A percentile compares a stretch with the other conserved stretches of the same genome.
These are phyloP conservation scores for Leptopilina clavipes DNA, from an alignment of 1,140 invertebrate species.

Conservation along the genomic window DNA sequence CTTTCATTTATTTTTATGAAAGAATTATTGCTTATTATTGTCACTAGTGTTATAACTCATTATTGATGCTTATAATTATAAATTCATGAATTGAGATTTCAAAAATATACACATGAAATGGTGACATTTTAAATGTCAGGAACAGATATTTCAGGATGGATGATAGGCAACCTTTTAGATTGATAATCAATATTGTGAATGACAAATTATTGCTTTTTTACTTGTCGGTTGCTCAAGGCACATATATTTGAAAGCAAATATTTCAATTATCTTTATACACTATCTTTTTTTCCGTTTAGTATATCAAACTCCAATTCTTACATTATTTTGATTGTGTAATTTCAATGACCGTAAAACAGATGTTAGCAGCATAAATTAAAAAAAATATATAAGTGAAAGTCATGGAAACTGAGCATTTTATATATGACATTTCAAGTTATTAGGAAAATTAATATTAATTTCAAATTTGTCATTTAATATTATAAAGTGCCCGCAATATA, in stretches of 20 bases:
- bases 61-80: not conserved
- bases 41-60: not conserved
- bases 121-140: not conserved
- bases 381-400: constrained; percentile 19
- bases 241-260: no score
- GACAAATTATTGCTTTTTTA: not conserved
- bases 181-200: constrained; percentile 12
- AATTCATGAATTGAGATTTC: not conserved
- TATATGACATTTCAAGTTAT: not conserved
- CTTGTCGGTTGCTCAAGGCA: not conserved
- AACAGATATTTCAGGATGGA: constrained; percentile 25
- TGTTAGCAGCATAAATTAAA: not conserved
- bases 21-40: no score
- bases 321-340: not conserved
- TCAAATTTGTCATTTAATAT: not conserved
- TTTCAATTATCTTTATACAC: no score
- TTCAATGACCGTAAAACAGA: not conserved
- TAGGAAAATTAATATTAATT: not conserved
- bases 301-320: not conserved
- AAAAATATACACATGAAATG: not conserved
- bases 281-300: no score
- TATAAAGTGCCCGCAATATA: not conserved
- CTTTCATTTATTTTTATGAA: no score
- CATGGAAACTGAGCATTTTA: not conserved
- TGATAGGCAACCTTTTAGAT: not conserved